Base-by-base conservation (phyloP, 2,797 vertebrate genomes). In the Mormyrus proboscirostris region DNA sequence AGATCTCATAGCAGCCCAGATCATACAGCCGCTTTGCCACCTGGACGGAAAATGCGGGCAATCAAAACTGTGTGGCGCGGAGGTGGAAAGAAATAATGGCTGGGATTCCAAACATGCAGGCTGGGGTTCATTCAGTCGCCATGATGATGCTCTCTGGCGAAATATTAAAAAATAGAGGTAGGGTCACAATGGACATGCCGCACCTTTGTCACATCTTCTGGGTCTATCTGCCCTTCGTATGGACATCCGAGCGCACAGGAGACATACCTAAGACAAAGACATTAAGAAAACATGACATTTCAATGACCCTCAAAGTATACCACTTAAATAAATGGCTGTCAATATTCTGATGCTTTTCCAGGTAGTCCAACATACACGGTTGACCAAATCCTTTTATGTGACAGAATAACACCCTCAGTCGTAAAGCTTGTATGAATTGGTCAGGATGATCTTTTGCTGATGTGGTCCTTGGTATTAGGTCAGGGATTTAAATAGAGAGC, bases 1-100 rank as follows among this genome's bases (percentile, higher is more conserved):
- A 99, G 89, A 99, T 96, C 94, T 99, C 98, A 44, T 98, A 98
- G 92, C 98, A 99, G 90, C 98, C 98, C 96, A 98, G 95, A 25
- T 96, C 94, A 91, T 98, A 98, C 85, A 99, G 92, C 88, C 92
- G 93, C 93, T 98, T 99, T 16, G 97, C 97, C 19, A 99, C 97
- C 98, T 99, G 88, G 33, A 57, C 12, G 9, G 55, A 25, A 65
- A 62, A 38, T 8, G 33, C 9, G 2, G 33, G 38, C 53, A 87
- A 5, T 33, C 29, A 44, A 22, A n/a, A 10, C 53, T n/a, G 8
- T 29, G 19, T 1, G 25, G 50, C 85, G 10, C 2, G 50, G 85
- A 86, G 44, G 76, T 8, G 2, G 38, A 49, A 19, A 49, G 49
- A 82, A 14, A 41, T 33, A 79, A 38, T 79, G 73, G 19, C 55